A percentile compares a stretch with the other conserved stretches of the same genome.
These are phyloP conservation scores for Erythrocercus mccallii DNA, from an alignment of 2,113 vertebrate species.

Conservation along the genomic window DNA sequence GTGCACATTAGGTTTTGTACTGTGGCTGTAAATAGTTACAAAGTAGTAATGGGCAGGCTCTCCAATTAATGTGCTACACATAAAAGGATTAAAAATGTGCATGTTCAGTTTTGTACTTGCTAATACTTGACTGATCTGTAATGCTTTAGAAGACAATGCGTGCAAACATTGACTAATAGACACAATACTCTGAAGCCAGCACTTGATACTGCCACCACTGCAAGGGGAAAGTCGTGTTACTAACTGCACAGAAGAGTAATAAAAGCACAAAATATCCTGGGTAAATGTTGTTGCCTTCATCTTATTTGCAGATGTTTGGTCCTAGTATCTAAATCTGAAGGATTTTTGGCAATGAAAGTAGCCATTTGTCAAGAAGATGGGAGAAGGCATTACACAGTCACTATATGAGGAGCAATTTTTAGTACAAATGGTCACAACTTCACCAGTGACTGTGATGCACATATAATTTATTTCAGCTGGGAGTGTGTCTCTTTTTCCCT, in stretches of 20 bases:
- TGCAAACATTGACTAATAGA: not conserved
- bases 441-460: not conserved
- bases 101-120: not conserved
- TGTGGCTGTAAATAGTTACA: not conserved
- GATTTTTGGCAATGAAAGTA: not conserved
- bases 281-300: not conserved
- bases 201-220: not conserved
- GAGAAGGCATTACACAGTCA: not conserved
- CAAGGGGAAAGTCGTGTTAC: not conserved
- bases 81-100: conserved; percentile 27
- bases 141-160: not conserved
- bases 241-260: not conserved
- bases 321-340: not conserved
- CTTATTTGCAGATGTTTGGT: not conserved
- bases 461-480: not conserved
- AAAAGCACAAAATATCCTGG: not conserved
- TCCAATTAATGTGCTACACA: not conserved
- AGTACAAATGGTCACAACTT: not conserved
- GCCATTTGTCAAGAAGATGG: not conserved
- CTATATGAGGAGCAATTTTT: not conserved
- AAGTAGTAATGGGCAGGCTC: conserved; percentile 34
- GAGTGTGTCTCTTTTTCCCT: not conserved
- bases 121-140: not conserved
- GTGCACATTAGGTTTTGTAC: not conserved
- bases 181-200: not conserved